Conservation (phyloP, 2,797 vertebrate species). For the Mormyrops boulengeri region DNA sequence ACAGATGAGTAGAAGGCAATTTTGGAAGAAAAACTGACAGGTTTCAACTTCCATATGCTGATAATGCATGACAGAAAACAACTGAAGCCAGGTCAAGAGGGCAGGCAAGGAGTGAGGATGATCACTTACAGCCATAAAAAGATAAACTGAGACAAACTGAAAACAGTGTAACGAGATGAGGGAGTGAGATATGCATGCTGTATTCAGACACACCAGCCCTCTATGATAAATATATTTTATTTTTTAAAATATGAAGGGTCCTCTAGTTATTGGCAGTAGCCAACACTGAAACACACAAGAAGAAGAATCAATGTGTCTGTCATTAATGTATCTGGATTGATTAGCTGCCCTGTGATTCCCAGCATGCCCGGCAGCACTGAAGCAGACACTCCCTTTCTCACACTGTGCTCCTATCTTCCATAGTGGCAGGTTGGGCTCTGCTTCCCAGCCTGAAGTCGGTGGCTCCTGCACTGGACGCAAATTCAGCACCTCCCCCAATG, state of each 20-base stretch:
- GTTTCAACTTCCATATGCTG: not conserved
- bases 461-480: not conserved
- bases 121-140: not conserved
- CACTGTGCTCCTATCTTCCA: not conserved
- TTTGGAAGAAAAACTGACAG: slow-evolving; percentile 10
- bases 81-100: not conserved
- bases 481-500: not conserved
- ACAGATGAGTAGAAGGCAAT: slow-evolving; percentile 12
- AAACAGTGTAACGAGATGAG: not conserved
- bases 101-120: not conserved
- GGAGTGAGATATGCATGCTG: not conserved
- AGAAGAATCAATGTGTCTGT: not conserved
- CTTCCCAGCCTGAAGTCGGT: not conserved
- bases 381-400: not conserved
- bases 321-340: not conserved
- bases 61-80: not conserved
- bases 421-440: not conserved
- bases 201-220: not conserved
- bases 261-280: not conserved
- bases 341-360: not conserved
- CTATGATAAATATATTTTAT: not conserved
- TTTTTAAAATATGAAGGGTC: not conserved
- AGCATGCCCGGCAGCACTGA: not conserved
- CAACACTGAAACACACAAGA: not conserved
- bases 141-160: not conserved